Evolutionary conservation across 1,140 invertebrate species (phyloP), one percentile per base, ranked within the genome.

Genomic region (Bombus waltoni): DNA sequence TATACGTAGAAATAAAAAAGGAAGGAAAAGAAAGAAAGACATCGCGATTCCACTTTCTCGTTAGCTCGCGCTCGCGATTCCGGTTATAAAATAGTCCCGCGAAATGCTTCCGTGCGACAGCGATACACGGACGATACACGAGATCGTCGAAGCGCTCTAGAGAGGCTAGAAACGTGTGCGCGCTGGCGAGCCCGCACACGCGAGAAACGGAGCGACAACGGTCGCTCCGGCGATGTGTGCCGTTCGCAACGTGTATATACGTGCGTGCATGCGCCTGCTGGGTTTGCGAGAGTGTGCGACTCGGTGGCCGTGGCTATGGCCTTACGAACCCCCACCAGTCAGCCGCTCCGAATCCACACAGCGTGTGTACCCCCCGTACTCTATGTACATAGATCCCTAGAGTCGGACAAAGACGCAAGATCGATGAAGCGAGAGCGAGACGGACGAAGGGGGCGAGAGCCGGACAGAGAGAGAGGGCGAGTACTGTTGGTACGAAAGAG

Each of bases 221-320:
- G 72, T 85, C 71, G 79, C 66, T 68, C 1, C 13, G 79, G 1
- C 38, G 1, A 66, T 44, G 40, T 42, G 35, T 59, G 84, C 35
- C 38, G 25, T 42, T 40, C 66, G 53, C 47, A 25, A 44, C 66
- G 73, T 80, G 73, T 80, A 53, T 57, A 53, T 57, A 74, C 81
- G 71, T 83, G 77, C 80, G 87, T 84, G 88, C 70, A 77, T 81
- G 72, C 72, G 84, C 83, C 79, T 81, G 88, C 70, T 80, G 35
- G 82, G 42, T 84, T 22, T 62, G 32, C 66, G 89, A 74, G 87
- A 82, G 86, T 77, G 89, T 85, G 90, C 88, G 91, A 91, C 92
- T 93, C 92, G 94, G 91, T 94, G 94, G 93, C 94, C 94, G 94
- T 95, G 94, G 94, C 94, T 95, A 94, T 95, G 94, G 94, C 94